Evolutionary conservation across 2,113 vertebrate genomes (phyloP).

Genomic region (Sula dactylatra): DNA sequence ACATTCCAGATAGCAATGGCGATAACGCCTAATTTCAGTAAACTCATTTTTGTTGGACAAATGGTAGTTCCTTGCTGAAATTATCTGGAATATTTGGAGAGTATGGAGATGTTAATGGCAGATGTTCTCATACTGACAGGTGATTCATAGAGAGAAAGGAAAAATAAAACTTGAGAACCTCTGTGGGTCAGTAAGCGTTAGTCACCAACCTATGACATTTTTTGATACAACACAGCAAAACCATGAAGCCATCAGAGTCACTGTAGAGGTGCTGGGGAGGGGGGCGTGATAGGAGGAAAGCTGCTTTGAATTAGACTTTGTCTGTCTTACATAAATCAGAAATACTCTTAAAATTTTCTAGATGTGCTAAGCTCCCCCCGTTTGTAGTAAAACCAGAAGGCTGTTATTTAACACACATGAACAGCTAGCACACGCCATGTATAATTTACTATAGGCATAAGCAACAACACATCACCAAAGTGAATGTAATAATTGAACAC

Average conservation of each 20-base stretch:
- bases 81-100: neutral
- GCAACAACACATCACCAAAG: constrained; percentile 8
- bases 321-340: neutral
- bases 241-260: neutral
- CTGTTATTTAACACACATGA: neutral
- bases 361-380: neutral
- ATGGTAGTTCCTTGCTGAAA: neutral
- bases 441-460: constrained; percentile 12
- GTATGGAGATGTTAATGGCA: neutral
- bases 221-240: neutral
- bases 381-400: constrained; percentile 15
- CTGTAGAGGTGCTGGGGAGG: neutral
- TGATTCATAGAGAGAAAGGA: neutral
- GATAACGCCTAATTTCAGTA: neutral
- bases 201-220: neutral
- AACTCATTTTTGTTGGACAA: neutral
- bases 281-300: neutral
- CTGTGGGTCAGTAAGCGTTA: neutral
- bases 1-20: neutral
- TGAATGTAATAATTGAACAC: constrained; percentile 63
- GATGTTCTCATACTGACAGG: neutral
- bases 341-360: neutral
- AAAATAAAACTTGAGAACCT: neutral
- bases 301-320: constrained; percentile 41
- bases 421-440: neutral